A percentile compares a stretch with the other conserved stretches of the same genome.
These are phyloP conservation scores for Drosophila dunni DNA, from an alignment of 1,140 invertebrate species.

Conservation along the genomic window DNA sequence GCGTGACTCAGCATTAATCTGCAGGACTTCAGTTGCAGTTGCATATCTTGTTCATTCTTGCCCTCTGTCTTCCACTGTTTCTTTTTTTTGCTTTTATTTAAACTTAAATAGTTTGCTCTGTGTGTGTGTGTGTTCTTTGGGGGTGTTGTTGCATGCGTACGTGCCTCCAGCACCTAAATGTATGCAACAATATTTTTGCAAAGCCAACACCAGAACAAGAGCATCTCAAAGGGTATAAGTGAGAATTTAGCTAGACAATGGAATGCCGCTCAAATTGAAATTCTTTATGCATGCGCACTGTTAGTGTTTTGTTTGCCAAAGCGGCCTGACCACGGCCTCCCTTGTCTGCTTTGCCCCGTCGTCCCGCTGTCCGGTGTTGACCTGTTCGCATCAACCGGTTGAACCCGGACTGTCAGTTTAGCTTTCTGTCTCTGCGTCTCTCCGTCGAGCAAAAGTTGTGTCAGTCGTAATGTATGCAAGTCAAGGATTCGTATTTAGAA, in stretches of 20 bases:
- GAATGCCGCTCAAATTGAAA: constrained; percentile 70
- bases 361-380: not conserved
- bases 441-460: constrained; percentile 43
- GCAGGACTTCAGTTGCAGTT: constrained; percentile 42
- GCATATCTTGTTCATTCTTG: not conserved
- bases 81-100: constrained; percentile 41
- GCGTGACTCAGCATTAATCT: constrained; percentile 64
- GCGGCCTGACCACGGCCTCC: constrained; percentile 11
- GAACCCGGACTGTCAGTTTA: constrained; percentile 13
- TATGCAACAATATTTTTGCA: constrained; percentile 63
- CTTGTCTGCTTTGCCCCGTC: no score
- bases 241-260: constrained; percentile 39
- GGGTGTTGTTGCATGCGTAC: constrained; percentile 58
- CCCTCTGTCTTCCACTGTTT: not conserved
- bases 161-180: constrained; percentile 76
- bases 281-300: constrained; percentile 57
- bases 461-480: constrained; percentile 63
- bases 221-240: constrained; percentile 15
- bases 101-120: constrained; percentile 42
- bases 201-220: constrained; percentile 4
- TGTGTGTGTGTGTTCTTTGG: constrained; percentile 11
- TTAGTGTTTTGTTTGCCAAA: constrained; percentile 62
- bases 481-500: constrained; percentile 37
- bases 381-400: constrained; percentile 3
- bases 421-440: constrained; percentile 17